Conservation (phyloP, 2,113 vertebrate genomes). For the Aspiorhynchus laticeps region DNA sequence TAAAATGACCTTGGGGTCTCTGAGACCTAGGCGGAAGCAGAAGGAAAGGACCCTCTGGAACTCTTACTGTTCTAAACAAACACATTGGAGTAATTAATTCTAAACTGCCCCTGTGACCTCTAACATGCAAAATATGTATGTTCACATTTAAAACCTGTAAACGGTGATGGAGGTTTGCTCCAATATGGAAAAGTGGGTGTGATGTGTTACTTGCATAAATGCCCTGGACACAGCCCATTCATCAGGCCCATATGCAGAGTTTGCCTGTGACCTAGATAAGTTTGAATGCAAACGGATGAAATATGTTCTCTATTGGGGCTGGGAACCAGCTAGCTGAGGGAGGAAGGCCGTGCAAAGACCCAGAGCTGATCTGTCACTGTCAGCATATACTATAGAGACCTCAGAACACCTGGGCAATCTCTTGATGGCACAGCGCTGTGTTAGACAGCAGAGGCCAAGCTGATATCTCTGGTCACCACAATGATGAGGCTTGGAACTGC, state of each 20-base stretch:
- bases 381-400: constrained; percentile 51
- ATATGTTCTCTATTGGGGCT: constrained; percentile 50
- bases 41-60: neutral
- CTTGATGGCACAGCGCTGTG: constrained; percentile 35
- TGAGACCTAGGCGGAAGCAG: neutral
- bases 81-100: constrained; percentile 40
- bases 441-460: constrained; percentile 38
- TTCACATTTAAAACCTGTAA: constrained; percentile 50
- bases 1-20: neutral
- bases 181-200: constrained; percentile 53
- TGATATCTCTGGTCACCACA: constrained; percentile 27
- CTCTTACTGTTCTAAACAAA: constrained; percentile 1
- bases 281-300: constrained; percentile 54
- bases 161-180: constrained; percentile 27
- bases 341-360: constrained; percentile 45
- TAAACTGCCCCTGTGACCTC: constrained; percentile 37
- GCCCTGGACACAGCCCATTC: constrained; percentile 44
- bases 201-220: constrained; percentile 56
- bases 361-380: constrained; percentile 62
- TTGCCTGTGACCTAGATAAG: constrained; percentile 62
- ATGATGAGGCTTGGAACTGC: neutral
- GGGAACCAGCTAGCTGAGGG: constrained; percentile 35
- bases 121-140: constrained; percentile 38
- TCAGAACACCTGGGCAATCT: constrained; percentile 44
- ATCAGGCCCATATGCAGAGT: constrained; percentile 54